phyloP scores from a whole-genome alignment of 1,140 invertebrate genomes.

The Diabrotica virgifera region DNA sequence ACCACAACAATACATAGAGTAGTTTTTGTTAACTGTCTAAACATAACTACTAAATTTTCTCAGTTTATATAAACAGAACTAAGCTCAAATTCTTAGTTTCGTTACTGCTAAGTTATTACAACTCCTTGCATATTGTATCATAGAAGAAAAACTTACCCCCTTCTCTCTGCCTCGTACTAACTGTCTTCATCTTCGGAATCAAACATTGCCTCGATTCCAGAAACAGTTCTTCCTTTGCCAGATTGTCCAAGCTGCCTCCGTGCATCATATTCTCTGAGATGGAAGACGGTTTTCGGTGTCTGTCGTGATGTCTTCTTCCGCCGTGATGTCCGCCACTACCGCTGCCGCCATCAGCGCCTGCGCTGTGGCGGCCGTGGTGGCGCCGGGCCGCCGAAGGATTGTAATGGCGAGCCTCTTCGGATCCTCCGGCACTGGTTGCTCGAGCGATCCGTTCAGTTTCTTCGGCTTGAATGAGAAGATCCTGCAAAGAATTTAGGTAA shows the following conservation, averaged over 20 bases:
- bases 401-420: constrained; percentile 42
- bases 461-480: constrained; percentile 59
- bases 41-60: too few relatives aligned
- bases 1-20: too few relatives aligned
- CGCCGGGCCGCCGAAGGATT: constrained; percentile 41
- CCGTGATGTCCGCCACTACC: constrained; percentile 18
- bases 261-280: constrained; percentile 56
- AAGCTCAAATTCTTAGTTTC: too few relatives aligned
- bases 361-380: constrained; percentile 21
- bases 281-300: constrained; percentile 51
- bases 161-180: constrained; percentile 62
- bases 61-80: too few relatives aligned
- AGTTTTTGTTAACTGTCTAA: too few relatives aligned
- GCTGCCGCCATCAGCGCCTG: constrained; percentile 26
- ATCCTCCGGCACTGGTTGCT: constrained; percentile 43
- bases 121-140: too few relatives aligned
- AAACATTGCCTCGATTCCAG: constrained; percentile 15
- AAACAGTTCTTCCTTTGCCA: constrained; percentile 49
- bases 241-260: constrained; percentile 58
- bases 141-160: constrained; percentile 52
- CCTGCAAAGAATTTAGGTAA: constrained; percentile 43
- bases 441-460: constrained; percentile 52
- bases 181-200: constrained; percentile 31
- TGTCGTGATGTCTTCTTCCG: constrained; percentile 41
- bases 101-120: too few relatives aligned